Evolutionary conservation across 2,113 vertebrate genomes (phyloP).

Genomic region (Pelmatolapia mariae): DNA sequence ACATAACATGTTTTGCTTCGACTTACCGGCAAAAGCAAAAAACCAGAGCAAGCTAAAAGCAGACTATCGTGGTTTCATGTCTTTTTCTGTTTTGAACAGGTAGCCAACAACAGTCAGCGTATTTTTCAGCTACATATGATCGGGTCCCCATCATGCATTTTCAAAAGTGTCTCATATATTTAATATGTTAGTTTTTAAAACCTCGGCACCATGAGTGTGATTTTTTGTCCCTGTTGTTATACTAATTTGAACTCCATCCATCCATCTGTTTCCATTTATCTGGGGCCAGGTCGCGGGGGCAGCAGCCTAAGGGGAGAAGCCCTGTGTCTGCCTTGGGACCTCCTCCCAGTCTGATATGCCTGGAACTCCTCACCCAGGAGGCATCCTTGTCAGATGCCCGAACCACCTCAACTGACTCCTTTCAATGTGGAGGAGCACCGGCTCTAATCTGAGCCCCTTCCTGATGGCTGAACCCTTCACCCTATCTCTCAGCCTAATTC

Average conservation of each 20-base stretch:
- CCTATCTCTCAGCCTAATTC: rapidly evolving
- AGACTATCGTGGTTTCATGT: rapidly evolving
- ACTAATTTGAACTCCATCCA: not conserved
- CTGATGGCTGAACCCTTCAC: not conserved
- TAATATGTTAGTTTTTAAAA: not conserved
- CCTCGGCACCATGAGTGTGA: not conserved
- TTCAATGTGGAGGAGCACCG: not conserved
- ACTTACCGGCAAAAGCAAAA: not conserved
- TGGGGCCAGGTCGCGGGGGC: rapidly evolving
- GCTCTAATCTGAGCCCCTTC: not conserved
- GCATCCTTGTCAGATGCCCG: not conserved
- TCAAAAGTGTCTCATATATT: not conserved
- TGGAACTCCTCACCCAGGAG: not conserved
- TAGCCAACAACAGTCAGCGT: not conserved
- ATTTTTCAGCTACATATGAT: not conserved
- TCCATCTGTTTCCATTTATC: not conserved
- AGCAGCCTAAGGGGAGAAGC: not conserved
- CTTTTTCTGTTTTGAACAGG: not conserved
- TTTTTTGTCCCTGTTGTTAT: not conserved
- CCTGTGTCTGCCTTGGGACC: not conserved
- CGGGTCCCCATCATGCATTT: not conserved
- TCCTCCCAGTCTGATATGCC: not conserved
- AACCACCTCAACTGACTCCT: not conserved
- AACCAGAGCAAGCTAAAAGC: not conserved
- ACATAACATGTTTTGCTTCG: rapidly evolving